Evolutionary conservation across 2,888 invertebrate genomes (phyloP).

Genomic region (Mesoligia furuncula): DNA sequence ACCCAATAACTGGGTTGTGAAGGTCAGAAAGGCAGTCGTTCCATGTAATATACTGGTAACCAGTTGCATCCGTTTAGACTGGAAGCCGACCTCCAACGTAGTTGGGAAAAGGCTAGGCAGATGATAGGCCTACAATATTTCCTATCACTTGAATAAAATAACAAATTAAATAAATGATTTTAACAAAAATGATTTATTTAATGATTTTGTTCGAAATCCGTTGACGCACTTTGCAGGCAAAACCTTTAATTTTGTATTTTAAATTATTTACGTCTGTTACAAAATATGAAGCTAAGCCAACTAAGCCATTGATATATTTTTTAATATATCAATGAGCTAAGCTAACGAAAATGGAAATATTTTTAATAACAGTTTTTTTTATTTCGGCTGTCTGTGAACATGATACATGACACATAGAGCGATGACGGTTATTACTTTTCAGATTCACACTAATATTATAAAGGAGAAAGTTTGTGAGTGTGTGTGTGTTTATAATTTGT

Average conservation of each 20-base stretch:
- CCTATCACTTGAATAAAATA: background rate
- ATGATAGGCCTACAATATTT: background rate
- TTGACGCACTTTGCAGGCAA: background rate
- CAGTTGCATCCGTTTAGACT: background rate
- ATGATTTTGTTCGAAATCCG: background rate
- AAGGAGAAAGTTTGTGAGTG: no score
- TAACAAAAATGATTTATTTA: no score
- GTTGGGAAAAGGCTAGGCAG: background rate
- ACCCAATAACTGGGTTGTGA: background rate
- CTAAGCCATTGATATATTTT: no score
- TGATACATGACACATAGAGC: no score
- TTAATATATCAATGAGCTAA: no score
- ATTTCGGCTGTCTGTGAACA: background rate
- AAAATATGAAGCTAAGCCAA: background rate
- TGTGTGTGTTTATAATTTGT: no score
- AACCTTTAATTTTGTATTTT: background rate
- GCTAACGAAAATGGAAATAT: background rate
- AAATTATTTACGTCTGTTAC: background rate
- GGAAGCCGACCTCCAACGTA: background rate
- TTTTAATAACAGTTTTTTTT: background rate
- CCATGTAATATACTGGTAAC: background rate
- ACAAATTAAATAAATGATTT: background rate
- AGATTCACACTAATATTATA: no score
- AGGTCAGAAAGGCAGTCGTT: background rate
- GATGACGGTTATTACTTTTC: background rate